phyloP scores from a whole-genome alignment of 1,140 invertebrate genomes.

The Physella acuta region DNA sequence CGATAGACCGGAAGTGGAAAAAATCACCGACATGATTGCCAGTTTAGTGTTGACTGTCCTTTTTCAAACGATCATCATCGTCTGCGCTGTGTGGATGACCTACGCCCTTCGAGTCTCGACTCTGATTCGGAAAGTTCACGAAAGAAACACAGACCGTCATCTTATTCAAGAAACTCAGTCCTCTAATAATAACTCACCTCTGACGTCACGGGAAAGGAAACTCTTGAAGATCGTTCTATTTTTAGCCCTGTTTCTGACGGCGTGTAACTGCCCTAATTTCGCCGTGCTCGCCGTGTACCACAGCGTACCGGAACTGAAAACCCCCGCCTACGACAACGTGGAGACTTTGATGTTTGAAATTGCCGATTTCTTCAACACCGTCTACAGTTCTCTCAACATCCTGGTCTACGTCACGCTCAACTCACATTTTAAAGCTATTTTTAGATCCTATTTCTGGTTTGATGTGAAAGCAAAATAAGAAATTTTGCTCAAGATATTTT shows the following conservation, averaged over 20 bases:
- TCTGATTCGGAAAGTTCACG: neutral
- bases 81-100: neutral
- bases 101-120: neutral
- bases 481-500: neutral
- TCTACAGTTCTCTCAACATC: neutral
- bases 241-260: neutral
- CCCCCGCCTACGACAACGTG: neutral
- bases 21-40: neutral
- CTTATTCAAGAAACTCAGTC: neutral
- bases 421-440: neutral
- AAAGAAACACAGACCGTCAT: neutral
- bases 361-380: neutral
- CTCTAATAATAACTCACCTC: too few species aligned
- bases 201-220: neutral
- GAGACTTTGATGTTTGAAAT: neutral
- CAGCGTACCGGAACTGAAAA: neutral
- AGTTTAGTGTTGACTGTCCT: neutral
- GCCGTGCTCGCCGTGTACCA: neutral
- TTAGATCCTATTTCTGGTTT: neutral
- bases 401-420: neutral
- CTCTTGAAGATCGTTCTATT: neutral
- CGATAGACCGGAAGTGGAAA: neutral
- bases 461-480: neutral
- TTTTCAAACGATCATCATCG: neutral
- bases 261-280: neutral